Evolutionary conservation across 2,113 vertebrate genomes (phyloP).

Genomic region (Phodopus roborovskii): DNA sequence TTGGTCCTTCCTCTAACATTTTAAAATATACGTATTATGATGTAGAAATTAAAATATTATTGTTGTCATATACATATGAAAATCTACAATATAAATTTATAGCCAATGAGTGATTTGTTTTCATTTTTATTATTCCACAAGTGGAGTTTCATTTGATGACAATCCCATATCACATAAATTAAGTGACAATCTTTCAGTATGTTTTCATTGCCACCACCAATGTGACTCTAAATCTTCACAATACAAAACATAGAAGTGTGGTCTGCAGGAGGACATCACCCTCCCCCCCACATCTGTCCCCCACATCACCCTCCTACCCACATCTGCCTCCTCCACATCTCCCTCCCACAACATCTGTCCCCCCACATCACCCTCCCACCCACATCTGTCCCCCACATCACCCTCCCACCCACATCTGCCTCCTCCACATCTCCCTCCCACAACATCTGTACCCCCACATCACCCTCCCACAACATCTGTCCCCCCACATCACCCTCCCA

Average conservation of each 20-base stretch:
- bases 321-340: no score
- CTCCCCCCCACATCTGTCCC: no score
- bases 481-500: no score
- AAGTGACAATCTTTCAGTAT: constrained; percentile 25
- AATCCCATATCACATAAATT: background rate
- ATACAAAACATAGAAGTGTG: background rate
- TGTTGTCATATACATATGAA: constrained; percentile 28
- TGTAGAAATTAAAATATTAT: constrained; percentile 43
- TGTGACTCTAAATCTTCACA: background rate
- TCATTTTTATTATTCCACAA: background rate
- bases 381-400: no score
- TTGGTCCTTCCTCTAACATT: background rate
- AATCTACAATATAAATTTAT: constrained; percentile 8
- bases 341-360: no score
- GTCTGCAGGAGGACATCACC: no score
- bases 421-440: background rate
- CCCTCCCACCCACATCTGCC: no score
- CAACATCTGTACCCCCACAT: background rate
- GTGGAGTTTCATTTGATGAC: background rate
- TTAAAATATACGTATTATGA: constrained; percentile 11
- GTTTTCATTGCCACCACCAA: constrained; percentile 10
- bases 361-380: background rate
- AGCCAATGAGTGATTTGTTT: constrained; percentile 41
- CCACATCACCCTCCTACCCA: no score
- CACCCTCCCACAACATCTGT: no score